Base-by-base conservation (phyloP, 1,140 invertebrate species). In the Drosophila mayri region DNA sequence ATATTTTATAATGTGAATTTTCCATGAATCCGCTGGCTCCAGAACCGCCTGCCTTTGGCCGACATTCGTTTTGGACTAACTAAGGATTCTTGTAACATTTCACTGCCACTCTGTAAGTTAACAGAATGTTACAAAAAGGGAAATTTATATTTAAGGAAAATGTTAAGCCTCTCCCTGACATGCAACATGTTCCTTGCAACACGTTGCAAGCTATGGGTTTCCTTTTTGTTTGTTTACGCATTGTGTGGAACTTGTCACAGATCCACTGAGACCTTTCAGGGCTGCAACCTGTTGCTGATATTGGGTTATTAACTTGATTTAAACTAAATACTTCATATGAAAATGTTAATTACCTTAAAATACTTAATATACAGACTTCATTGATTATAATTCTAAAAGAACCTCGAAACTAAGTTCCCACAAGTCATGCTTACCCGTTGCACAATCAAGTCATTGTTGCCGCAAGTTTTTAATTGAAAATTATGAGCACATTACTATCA, bases 391-490 rank as follows among this genome's bases (percentile, higher is more conserved):
- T 16, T 22, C 12, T 0, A 6, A 22, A 22, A 37, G 18, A 37
- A 22, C 8, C 12, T 25, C 14, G 3, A 25, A 30, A 38, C 12
- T 16, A 12, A 38, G n/a, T 12, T 63, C 16, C 22, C 11, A 2
- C 1, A 11, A 30, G 12, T 20, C 28, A 63, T 10, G 4, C 18
- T 22, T 16, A 8, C 14, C 8, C 52, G 11, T 22, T 38, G 7
- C 52, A 32, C 32, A 54, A 61, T 65, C 40, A 47, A 58, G 41
- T 46, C 55, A 47, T 46, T 74, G 7, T 35, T 30, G 43, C 46
- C 25, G n/a, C 57, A 74, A 74, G 68, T 54, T 76, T 52, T 66
- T 76, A 76, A 76, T 76, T 66, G 54, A 52, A 59, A 76, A 59
- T 76, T 40, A 76, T 67, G 74, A 55, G 54, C 22, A 54, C 59